phyloP scores from a whole-genome alignment of 1,140 invertebrate genomes.

The Diuraphis noxia region DNA sequence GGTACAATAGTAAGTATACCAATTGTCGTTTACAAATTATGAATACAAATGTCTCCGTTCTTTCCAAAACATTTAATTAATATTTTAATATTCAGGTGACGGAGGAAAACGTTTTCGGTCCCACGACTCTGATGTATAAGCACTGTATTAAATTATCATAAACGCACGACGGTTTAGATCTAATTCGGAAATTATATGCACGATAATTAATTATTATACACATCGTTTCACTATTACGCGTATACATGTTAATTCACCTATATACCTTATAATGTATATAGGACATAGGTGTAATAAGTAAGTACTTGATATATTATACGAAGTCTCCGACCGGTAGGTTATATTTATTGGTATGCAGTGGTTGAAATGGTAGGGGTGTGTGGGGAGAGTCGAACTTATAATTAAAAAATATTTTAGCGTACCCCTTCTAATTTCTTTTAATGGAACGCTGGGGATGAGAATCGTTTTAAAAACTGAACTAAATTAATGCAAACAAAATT shows the following conservation, averaged over 20 bases:
- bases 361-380: no score
- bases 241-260: background rate
- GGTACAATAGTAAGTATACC: background rate
- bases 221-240: background rate
- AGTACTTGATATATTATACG: background rate
- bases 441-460: no score
- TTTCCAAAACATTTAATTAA: background rate
- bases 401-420: no score
- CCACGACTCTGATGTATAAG: background rate
- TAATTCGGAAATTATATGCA: background rate
- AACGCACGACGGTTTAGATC: background rate
- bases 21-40: background rate
- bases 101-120: background rate
- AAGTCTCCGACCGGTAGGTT: no score
- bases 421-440: no score
- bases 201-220: slow-evolving; percentile 8
- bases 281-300: no score
- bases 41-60: background rate
- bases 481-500: no score
- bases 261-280: no score
- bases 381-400: no score
- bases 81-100: background rate
- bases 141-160: background rate
- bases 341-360: no score
- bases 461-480: no score